Base-by-base conservation (phyloP, 2,888 invertebrate species). In the Ischnus inquisitorius region DNA sequence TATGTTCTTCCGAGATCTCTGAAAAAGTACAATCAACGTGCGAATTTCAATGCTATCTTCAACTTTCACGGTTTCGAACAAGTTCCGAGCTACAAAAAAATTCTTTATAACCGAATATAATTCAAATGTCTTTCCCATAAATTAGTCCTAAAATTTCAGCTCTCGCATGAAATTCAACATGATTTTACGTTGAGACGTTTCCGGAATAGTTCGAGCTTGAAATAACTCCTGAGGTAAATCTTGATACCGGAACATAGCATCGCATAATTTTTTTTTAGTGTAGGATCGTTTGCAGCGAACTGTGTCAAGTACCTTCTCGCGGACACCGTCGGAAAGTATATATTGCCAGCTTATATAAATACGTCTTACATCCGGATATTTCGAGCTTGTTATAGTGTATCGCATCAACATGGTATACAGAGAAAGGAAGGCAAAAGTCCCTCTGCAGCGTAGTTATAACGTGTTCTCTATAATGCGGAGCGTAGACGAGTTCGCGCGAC, bases 401-500 rank as follows among this genome's bases (percentile, higher is more conserved):
- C 54, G 54, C 12, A 54, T 22, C 3, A 54, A 28, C 34, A 34
- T 14, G 48, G 34, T 75, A 43, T 16, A 75, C 62, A 19, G 43
- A 60, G 43, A 16, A 28, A 28, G 25, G 14, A 10, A 19, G 14
- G 51, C 51, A 3, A 1, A 46, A n/a, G 54, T 43, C 22, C 48
- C 39, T 34, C 28, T 46, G 14, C 46, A 60, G 46, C 34, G 51
- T 39, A 48, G 48, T 74, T 51, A 22, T 64, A 75, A 34, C 74
- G 48, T 22, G 46, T 51, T n/a, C 48, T 64, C 48, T 39, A 39
- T 75, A 75, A 75, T 51, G 28, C 19, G 74, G 22, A 34, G 22
- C 64, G 64, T 64, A 6, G 72, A 72, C 43, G 64, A 48, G 48
- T 34, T 34, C 34, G 28, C 19, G 62, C 62, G 62, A 62, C 62